Evolutionary conservation across 2,888 invertebrate genomes (phyloP), one percentile per base, ranked within the genome.

Genomic region (Hemaris fuciformis): DNA sequence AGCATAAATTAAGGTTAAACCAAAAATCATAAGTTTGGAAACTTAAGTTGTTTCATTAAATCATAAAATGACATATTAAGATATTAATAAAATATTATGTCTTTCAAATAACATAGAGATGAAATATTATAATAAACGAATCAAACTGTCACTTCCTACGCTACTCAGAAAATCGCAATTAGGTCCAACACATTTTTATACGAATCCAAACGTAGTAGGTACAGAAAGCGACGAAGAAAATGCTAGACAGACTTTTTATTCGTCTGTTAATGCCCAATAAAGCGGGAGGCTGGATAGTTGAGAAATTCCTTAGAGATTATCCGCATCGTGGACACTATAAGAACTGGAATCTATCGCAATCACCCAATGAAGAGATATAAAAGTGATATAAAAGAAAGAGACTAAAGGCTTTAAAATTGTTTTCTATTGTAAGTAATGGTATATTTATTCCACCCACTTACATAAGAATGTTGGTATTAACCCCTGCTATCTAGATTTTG

Each of bases 381-480:
- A 25, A 1, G 22, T 48, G 25, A 25, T 34, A 8, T 34, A 48
- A 48, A 48, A 48, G n/a, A 1, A 43, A 22, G 10, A 3, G 23
- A 13, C 1, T 31, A 10, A 18, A 2, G 18, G 8, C 18, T 53
- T 53, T 18, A 18, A 31, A 18, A 15, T 48, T 48, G 48, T 53
- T 18, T 18, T 53, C 27, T 8, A 53, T 53, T 53, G 15, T 15
- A 18, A 27, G 27, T 27, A 25, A 53, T 53, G 18, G 15, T 31
- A 15, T 18, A 31, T 53, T 53, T 53, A 53, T 53, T 53, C 18
- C 10, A 25, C n/a, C 25, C 15, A 38, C 18, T 53, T 31, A 53
- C 53, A 53, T 53, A 53, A 31, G 53, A 53, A 48, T 48, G 48
- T 48, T 48, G 25, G 25, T 27, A 3, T 48, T 48, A 48, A 53